A percentile compares a stretch with the other conserved stretches of the same genome.
Conservation (phyloP, 2,888 invertebrate species). For the Leucoptera coffeella region DNA sequence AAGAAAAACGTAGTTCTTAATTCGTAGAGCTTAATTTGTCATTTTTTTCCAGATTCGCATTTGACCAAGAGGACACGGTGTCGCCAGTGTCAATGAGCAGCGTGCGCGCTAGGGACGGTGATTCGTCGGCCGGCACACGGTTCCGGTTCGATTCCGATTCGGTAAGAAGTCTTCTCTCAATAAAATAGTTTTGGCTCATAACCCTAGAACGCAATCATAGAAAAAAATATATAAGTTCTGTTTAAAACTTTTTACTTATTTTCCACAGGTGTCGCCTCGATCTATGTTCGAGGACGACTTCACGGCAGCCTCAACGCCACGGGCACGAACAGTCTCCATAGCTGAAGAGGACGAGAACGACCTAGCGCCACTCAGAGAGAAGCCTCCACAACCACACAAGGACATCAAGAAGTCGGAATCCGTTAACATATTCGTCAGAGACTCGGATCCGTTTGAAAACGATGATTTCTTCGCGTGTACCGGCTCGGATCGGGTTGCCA, state of each 20-base stretch:
- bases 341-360: conserved; percentile 41
- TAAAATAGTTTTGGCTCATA: neutral
- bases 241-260: neutral
- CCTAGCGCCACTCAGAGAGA: conserved; percentile 26
- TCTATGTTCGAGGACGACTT: conserved; percentile 68
- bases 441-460: conserved; percentile 83
- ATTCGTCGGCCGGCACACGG: conserved; percentile 27
- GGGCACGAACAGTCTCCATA: conserved; percentile 34
- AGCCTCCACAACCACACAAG: conserved; percentile 33
- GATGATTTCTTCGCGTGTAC: conserved; percentile 75
- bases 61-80: conserved; percentile 30
- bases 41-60: conserved; percentile 19
- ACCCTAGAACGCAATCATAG: too few relatives aligned
- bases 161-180: conserved; percentile 12
- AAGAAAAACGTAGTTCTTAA: too few relatives aligned
- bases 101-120: conserved; percentile 20
- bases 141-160: conserved; percentile 36
- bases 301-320: conserved; percentile 31
- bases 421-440: conserved; percentile 81
- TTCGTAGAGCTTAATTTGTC: neutral
- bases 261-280: too few relatives aligned
- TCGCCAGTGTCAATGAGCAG: conserved; percentile 28
- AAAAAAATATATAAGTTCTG: neutral
- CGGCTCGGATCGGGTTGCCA: conserved; percentile 35
- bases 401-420: conserved; percentile 84